Conservation (phyloP, 2,888 invertebrate species). For the Thecophora atra region DNA sequence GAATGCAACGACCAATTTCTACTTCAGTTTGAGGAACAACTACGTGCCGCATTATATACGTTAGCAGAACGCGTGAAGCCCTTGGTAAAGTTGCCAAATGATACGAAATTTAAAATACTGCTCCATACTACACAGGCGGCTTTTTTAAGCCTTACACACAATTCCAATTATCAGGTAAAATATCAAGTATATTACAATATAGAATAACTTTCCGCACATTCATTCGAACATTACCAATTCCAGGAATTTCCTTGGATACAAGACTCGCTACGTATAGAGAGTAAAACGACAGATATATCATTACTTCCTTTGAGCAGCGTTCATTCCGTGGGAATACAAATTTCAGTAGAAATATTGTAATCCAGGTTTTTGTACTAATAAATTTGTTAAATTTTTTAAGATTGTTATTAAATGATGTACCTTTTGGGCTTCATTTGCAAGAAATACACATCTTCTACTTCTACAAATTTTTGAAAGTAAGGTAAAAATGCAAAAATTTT, state of each 20-base stretch:
- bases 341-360: constrained; percentile 52
- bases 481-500: too few species aligned
- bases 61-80: constrained; percentile 56
- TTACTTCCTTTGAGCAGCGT: constrained; percentile 56
- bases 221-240: constrained; percentile 29
- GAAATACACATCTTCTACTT: too few species aligned
- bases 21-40: constrained; percentile 58
- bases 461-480: too few species aligned
- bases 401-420: too few species aligned
- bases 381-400: not conserved
- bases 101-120: constrained; percentile 56
- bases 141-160: constrained; percentile 55
- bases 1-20: constrained; percentile 54
- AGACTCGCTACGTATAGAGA: constrained; percentile 37
- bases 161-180: constrained; percentile 54
- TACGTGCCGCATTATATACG: constrained; percentile 55
- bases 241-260: constrained; percentile 63
- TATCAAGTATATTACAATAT: not conserved
- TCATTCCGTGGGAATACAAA: constrained; percentile 51
- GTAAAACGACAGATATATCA: constrained; percentile 42
- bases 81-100: constrained; percentile 52
- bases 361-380: not conserved
- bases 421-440: too few species aligned
- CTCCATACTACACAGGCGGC: constrained; percentile 59
- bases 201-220: too few species aligned